Evolutionary conservation across 2,888 invertebrate genomes (phyloP).

Genomic region (Aphidoletes aphidimyza): DNA sequence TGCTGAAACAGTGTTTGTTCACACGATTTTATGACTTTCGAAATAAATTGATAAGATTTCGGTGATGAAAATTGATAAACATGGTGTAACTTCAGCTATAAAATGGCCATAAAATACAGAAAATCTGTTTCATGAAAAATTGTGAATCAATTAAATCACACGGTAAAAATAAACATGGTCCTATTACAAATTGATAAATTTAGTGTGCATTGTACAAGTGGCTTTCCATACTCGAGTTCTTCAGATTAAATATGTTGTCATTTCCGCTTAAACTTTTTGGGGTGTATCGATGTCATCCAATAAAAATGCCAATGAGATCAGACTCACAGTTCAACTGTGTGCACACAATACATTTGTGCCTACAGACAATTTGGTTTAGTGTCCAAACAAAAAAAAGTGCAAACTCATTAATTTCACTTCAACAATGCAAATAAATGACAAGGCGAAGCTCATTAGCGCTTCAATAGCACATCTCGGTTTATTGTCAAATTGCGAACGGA

Average conservation of each 20-base stretch:
- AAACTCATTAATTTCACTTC: neutral
- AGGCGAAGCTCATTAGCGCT: neutral
- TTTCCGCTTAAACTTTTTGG: too few relatives aligned
- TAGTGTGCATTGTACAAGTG: too few relatives aligned
- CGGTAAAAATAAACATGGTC: neutral
- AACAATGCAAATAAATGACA: neutral
- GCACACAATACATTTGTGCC: too few relatives aligned
- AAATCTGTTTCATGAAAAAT: neutral
- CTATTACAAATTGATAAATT: too few relatives aligned
- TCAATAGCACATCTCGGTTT: neutral
- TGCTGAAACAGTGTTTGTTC: too few relatives aligned
- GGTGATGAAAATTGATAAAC: neutral
- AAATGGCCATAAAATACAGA: neutral
- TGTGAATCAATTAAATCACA: neutral
- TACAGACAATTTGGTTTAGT: neutral
- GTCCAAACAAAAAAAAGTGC: neutral
- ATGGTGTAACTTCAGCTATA: neutral
- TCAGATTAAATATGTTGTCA: too few relatives aligned
- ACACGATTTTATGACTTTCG: neutral
- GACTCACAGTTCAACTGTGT: too few relatives aligned
- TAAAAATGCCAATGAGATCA: neutral
- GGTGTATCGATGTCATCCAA: neutral
- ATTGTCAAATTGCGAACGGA: neutral
- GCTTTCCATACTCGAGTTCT: too few relatives aligned
- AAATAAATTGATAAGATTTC: constrained; percentile 8